Base-by-base conservation (phyloP, 2,113 vertebrate genomes). In the Oceanodroma tethys region DNA sequence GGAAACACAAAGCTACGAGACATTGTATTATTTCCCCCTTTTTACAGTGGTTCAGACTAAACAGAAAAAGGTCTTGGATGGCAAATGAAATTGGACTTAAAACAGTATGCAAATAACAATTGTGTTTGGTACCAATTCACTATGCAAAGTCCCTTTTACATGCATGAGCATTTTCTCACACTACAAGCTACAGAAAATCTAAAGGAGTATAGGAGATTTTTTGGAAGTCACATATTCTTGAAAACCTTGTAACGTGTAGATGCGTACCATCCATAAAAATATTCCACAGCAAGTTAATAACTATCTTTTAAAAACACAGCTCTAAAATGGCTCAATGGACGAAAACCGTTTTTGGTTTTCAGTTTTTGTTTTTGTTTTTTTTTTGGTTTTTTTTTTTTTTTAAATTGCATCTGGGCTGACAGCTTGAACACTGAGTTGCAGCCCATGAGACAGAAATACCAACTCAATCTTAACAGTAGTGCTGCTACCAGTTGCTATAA, bases 401-500 rank as follows among this genome's bases (percentile, higher is more conserved):
- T 3, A 9, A 83, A 92, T 85, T 90, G 94, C 93, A 92, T 96
- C 92, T 93, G 94, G 95, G 92, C 92, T 90, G 91, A 97, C 96
- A 97, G 96, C 91, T 96, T 96, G 93, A 90, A 63, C 86, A 36
- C 86, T 68, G 93, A 92, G 81, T 21, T 58, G 91, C 96, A 96
- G 93, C 79, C 95, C 52, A 7, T 67, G 92, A 96, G 91, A 93
- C 81, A 95, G 94, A 95, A 96, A 97, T 97, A 97, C 85, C 95
- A 94, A 52, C 95, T 95, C 97, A 43, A 43, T 93, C 50, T 16
- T 62, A 96, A 53, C 90, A 66, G 86, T 23, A 91, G 59, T 43
- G 93, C 95, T 88, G 97, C 95, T 95, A 92, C 95, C 88, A 94
- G 96, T 97, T 67, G 14, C 95, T 97, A 55, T 80, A 95, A 97